phyloP scores from a whole-genome alignment of 2,797 vertebrate genomes.

The Trachurus trachurus region DNA sequence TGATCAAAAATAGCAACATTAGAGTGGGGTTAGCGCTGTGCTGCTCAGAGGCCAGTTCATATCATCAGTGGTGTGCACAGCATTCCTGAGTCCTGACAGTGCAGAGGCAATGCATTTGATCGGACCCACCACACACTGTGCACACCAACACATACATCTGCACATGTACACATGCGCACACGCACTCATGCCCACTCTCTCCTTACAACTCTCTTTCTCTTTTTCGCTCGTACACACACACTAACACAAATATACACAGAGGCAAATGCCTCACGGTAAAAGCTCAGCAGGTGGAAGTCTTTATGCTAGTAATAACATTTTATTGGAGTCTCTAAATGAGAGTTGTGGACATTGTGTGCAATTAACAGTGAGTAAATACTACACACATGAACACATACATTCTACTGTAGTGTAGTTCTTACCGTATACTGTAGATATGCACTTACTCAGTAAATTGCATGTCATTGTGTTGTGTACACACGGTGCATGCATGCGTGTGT shows the following conservation, averaged over 20 bases:
- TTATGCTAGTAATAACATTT: conserved; percentile 79
- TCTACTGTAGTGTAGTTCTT: conserved; percentile 2
- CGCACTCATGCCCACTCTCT: neutral
- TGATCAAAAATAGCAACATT: conserved; percentile 71
- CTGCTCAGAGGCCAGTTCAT: conserved; percentile 52
- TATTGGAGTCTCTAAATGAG: conserved; percentile 77
- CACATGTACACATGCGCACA: neutral
- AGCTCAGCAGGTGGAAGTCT: conserved; percentile 78
- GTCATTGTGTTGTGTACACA: conserved; percentile 50
- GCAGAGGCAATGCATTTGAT: conserved; percentile 51
- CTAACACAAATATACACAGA: conserved; percentile 31
- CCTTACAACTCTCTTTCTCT: conserved; percentile 19
- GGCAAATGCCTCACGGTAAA: conserved; percentile 47
- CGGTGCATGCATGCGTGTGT: conserved; percentile 47
- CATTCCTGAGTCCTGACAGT: conserved; percentile 64
- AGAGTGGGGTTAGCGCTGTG: conserved; percentile 24
- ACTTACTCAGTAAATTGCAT: conserved; percentile 62
- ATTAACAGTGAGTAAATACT: conserved; percentile 71
- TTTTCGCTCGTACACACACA: conserved; percentile 10
- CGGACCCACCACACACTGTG: conserved; percentile 47
- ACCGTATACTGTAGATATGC: conserved; percentile 27
- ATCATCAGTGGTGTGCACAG: conserved; percentile 59
- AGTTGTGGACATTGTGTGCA: conserved; percentile 67
- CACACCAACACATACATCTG: conserved; percentile 1
- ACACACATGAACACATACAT: conserved; percentile 38